Conservation (phyloP, 1,140 invertebrate species). For the Euglossa dilemma region DNA sequence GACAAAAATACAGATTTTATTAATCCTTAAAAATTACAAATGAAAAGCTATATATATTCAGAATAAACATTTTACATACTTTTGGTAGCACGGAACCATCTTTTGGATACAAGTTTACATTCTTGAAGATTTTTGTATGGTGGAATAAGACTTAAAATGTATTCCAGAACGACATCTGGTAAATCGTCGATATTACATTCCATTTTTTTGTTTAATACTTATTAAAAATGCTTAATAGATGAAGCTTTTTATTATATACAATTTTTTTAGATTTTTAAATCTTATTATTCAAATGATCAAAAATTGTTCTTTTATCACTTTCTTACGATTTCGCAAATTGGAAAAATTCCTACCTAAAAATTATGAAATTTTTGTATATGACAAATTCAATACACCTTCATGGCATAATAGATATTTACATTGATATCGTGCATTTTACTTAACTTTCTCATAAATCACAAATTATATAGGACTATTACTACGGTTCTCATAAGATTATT, state of each 20-base stretch:
- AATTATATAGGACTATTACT: background rate
- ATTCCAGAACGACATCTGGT: conserved; percentile 96
- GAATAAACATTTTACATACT: conserved; percentile 84
- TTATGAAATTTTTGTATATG: background rate
- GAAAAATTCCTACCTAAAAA: background rate
- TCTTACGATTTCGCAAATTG: background rate
- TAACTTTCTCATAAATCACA: background rate
- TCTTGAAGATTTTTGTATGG: conserved; percentile 94
- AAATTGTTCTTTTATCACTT: conserved; percentile 27
- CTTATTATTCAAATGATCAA: background rate
- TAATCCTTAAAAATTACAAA: background rate
- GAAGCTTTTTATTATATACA: background rate
- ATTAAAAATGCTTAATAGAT: background rate
- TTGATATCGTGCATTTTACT: conserved; percentile 3
- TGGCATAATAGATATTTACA: background rate
- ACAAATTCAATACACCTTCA: background rate
- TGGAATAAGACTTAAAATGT: conserved; percentile 93
- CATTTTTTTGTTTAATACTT: conserved; percentile 66
- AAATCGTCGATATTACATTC: conserved; percentile 86
- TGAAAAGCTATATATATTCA: background rate
- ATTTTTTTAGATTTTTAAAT: background rate
- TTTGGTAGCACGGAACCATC: conserved; percentile 91
- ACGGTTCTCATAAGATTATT: background rate
- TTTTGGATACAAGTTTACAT: conserved; percentile 92
- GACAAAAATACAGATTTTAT: conserved; percentile 67